Conservation (phyloP, 2,797 vertebrate genomes). For the Phaenicophaeus curvirostris region DNA sequence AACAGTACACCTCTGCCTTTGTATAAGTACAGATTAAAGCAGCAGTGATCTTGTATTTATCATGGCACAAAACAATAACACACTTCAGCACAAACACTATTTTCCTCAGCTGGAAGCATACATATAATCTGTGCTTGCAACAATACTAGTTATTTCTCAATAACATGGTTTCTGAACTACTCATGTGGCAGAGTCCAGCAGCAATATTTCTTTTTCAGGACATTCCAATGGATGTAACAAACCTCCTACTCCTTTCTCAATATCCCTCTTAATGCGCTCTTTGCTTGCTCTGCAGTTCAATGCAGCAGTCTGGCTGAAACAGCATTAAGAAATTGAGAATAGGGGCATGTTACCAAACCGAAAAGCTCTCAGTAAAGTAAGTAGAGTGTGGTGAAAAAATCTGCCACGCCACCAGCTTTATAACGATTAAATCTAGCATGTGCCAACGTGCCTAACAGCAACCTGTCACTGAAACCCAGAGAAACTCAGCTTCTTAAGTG, state of each 20-base stretch:
- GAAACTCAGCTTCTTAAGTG: background rate
- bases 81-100: background rate
- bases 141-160: background rate
- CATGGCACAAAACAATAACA: background rate
- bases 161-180: background rate
- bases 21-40: background rate
- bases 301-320: background rate
- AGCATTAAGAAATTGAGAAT: background rate
- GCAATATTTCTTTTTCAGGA: background rate
- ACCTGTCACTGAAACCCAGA: conserved; percentile 15
- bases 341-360: background rate
- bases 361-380: background rate
- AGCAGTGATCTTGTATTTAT: background rate
- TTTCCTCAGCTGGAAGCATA: background rate
- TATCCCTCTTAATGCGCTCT: background rate
- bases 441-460: background rate
- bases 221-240: background rate
- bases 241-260: background rate
- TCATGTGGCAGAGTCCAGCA: conserved; percentile 1
- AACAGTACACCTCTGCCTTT: background rate
- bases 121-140: background rate
- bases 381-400: background rate
- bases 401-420: background rate
- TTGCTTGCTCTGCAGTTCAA: background rate
- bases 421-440: conserved; percentile 21